These are phyloP conservation scores for Ormyrus labotus DNA, from an alignment of 2,888 invertebrate species.

Conservation along the genomic window DNA sequence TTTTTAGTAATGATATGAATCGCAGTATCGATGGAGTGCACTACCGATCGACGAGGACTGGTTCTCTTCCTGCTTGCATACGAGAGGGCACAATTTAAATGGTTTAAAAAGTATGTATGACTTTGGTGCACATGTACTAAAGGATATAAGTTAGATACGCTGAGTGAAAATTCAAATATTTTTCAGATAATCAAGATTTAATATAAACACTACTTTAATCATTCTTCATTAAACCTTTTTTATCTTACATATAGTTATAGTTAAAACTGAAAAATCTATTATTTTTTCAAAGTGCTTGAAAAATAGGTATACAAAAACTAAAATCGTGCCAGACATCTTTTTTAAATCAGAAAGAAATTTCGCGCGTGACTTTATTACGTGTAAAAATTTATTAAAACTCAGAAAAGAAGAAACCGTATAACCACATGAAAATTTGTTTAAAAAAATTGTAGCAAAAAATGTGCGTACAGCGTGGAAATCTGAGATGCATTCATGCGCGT, in stretches of 20 bases:
- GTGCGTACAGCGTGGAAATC: conserved; percentile 47
- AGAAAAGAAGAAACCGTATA: neutral
- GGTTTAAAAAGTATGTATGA: conserved; percentile 44
- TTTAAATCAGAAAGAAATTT: neutral
- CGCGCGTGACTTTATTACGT: neutral
- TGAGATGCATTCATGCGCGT: conserved; percentile 43
- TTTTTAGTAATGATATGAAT: conserved; percentile 14
- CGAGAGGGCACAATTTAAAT: conserved; percentile 15
- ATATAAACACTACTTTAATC: no score
- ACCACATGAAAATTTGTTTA: conserved; percentile 13
- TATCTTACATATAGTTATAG: no score
- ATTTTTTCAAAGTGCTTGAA: no score
- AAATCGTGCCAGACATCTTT: no score
- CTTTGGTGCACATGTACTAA: no score
- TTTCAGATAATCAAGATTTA: no score
- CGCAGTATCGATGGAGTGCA: neutral
- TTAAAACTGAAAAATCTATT: no score
- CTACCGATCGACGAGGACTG: neutral
- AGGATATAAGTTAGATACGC: no score
- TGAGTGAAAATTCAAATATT: no score
- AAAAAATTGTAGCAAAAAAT: conserved; percentile 39
- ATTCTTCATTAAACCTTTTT: no score
- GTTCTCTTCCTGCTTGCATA: neutral
- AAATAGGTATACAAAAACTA: no score
- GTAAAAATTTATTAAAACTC: neutral